Percentiles rank a stretch among this genome's conserved stretches.
Evolutionary conservation across 2,113 vertebrate genomes (phyloP).

Genomic region (Notiomystis cincta): DNA sequence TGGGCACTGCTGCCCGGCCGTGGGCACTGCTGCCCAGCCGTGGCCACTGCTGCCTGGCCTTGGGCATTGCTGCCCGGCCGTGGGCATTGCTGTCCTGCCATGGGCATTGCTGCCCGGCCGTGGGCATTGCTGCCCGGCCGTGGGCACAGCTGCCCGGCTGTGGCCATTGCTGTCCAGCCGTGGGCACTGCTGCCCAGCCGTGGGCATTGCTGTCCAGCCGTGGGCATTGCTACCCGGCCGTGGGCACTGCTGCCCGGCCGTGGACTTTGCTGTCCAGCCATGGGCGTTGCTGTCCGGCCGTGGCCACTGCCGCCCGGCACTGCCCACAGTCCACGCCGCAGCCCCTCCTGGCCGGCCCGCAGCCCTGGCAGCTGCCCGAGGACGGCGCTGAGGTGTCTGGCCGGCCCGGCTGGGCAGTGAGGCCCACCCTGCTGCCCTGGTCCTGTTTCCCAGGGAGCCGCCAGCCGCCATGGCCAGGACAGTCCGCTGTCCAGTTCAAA

Average conservation of each 20-base stretch:
- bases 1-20: neutral
- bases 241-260: neutral
- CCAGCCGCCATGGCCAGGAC: neutral
- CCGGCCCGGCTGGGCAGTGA: neutral
- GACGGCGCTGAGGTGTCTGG: neutral
- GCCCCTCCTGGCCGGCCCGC: rapidly evolving
- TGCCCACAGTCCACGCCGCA: rapidly evolving
- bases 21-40: neutral
- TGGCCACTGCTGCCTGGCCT: no score
- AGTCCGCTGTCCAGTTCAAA: neutral
- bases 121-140: neutral
- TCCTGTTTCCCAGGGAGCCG: rapidly evolving
- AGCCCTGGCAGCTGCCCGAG: rapidly evolving
- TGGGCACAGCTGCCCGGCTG: no score
- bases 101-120: neutral
- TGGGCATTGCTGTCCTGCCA: no score
- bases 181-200: neutral
- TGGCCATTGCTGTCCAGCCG: neutral
- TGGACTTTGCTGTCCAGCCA: no score
- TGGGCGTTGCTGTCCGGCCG: neutral
- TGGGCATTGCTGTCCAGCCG: no score
- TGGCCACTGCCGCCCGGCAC: rapidly evolving
- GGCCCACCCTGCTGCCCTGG: no score
- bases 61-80: neutral
- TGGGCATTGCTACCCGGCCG: neutral